Conservation (phyloP, 1,140 invertebrate genomes). For the Vollenhovia emeryi region DNA sequence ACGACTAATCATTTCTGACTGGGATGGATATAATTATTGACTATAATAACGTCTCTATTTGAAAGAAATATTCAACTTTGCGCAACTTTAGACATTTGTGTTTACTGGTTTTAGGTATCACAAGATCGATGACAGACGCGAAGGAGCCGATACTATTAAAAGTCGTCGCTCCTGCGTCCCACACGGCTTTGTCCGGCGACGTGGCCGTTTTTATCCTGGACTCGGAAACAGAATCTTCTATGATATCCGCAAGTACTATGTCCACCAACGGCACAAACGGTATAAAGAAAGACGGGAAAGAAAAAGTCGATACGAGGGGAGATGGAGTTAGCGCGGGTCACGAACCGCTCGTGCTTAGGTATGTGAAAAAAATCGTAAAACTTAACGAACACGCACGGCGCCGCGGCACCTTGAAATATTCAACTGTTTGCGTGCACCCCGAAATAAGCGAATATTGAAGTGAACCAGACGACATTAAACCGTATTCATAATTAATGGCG, state of each 20-base stretch:
- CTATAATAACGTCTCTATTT: background rate
- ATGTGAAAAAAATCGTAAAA: constrained; percentile 31
- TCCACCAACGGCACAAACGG: constrained; percentile 25
- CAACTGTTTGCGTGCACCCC: background rate
- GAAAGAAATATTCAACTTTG: background rate
- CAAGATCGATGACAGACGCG: constrained; percentile 73
- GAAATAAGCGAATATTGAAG: background rate
- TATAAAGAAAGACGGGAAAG: constrained; percentile 54
- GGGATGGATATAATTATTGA: too few species aligned
- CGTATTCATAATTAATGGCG: background rate
- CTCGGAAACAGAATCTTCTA: constrained; percentile 61
- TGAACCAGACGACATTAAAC: background rate
- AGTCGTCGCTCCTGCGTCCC: constrained; percentile 83
- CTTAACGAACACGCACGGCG: background rate
- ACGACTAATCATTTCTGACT: too few species aligned
- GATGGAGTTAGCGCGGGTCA: constrained; percentile 13
- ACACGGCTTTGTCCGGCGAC: constrained; percentile 89
- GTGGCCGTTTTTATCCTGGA: constrained; percentile 86
- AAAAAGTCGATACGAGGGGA: constrained; percentile 44
- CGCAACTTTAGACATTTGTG: background rate
- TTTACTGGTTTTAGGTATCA: constrained; percentile 70
- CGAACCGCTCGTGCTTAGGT: constrained; percentile 76
- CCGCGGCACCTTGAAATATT: background rate
- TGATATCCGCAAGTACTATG: constrained; percentile 21
- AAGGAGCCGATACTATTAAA: constrained; percentile 71